A percentile compares a stretch with the other conserved stretches of the same genome.
These are phyloP conservation scores for Muscicapa comitata DNA, from an alignment of 2,797 vertebrate genomes.

Conservation along the genomic window DNA sequence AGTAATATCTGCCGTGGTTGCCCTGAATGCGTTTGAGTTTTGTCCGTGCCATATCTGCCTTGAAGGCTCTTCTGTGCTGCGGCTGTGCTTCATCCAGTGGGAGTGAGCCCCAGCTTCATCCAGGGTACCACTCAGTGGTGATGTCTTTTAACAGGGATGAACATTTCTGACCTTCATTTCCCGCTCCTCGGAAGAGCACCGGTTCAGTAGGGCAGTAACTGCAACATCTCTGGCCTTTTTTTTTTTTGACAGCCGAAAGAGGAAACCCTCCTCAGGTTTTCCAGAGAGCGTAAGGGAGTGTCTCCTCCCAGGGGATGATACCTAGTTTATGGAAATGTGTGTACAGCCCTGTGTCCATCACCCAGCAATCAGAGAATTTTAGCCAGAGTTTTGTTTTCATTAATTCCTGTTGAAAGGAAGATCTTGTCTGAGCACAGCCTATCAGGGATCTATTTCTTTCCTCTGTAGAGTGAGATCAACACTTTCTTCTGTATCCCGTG, in stretches of 20 bases:
- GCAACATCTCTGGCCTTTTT: background rate
- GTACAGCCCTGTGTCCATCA: background rate
- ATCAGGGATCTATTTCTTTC: background rate
- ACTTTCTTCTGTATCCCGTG: background rate
- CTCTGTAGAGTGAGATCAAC: background rate
- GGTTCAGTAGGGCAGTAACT: background rate
- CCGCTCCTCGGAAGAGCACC: accelerated
- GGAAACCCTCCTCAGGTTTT: background rate
- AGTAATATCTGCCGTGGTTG: background rate
- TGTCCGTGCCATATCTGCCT: too few species aligned
- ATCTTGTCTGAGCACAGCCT: background rate
- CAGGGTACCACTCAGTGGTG: background rate
- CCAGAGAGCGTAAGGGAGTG: background rate
- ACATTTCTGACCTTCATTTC: background rate
- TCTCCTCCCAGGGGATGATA: background rate
- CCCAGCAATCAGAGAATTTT: background rate
- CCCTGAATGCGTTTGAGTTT: background rate
- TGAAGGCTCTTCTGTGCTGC: background rate
- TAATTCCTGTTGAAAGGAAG: background rate
- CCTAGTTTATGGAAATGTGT: background rate
- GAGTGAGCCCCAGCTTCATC: background rate
- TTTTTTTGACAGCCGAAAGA: background rate
- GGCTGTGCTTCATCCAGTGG: background rate
- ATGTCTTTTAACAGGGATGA: background rate
- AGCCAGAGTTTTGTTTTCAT: background rate